Conservation (phyloP, 2,888 invertebrate species). For the Crossocerus cetratus region DNA sequence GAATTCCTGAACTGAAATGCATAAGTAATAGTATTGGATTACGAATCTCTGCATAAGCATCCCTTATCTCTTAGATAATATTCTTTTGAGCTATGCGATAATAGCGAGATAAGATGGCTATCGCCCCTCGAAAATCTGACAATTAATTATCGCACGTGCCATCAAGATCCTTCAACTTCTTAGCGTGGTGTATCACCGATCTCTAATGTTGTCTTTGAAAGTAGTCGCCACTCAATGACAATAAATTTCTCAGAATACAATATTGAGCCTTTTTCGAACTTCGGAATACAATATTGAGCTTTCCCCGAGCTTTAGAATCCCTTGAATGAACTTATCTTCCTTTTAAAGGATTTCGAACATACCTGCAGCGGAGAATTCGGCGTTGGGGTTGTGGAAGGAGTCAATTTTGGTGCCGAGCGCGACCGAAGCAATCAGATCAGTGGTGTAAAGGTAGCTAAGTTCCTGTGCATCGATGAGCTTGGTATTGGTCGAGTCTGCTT, state of each 20-base stretch:
- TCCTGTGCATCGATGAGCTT: conserved; percentile 67
- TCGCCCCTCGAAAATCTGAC: neutral
- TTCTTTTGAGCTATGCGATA: neutral
- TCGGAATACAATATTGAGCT: too few relatives aligned
- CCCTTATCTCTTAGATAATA: neutral
- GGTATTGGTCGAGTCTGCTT: conserved; percentile 31
- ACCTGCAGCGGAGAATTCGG: conserved; percentile 65
- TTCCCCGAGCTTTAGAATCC: too few relatives aligned
- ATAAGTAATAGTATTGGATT: too few relatives aligned
- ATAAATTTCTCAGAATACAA: neutral
- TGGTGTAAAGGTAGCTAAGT: conserved; percentile 67
- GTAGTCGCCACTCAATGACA: neutral
- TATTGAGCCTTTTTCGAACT: too few relatives aligned
- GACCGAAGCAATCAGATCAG: conserved; percentile 68
- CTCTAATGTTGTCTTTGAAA: neutral
- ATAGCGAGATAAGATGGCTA: neutral
- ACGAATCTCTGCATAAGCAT: too few relatives aligned
- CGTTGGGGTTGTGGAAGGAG: conserved; percentile 65
- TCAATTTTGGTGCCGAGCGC: conserved; percentile 65
- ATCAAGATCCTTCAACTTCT: neutral
- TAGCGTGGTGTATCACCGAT: too few relatives aligned
- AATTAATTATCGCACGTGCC: neutral
- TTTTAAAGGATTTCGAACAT: neutral
- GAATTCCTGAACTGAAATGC: conserved; percentile 62
- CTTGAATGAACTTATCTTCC: too few relatives aligned